Base-by-base conservation (phyloP, 2,888 invertebrate species). In the Yponomeuta evonymella region DNA sequence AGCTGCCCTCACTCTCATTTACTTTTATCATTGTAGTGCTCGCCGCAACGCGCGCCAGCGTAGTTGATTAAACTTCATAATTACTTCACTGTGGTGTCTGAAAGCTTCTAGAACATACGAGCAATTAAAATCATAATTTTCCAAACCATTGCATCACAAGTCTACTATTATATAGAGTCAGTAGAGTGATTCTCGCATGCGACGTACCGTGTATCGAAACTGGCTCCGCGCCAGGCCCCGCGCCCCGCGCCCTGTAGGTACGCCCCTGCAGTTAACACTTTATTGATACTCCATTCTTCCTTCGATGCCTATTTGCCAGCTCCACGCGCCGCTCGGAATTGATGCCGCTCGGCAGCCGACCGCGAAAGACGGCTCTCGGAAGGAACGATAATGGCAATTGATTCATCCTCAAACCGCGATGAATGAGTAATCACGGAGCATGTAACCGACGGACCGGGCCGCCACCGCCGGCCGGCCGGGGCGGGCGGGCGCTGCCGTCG, bases 231-330 rank as follows among this genome's bases (percentile, higher is more conserved):
- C 65, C 33, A 30, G 33, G 29, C 65, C 65, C 65, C 29, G 29
- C 65, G 29, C 65, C 65, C 65, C 29, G 29, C 65, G 30, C 29
- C 65, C 33, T n/a, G 65, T 12, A 15, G 51, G 51, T 58, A 9
- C 51, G 51, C 51, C 51, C 51, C 51, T 15, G 51, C 51, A 58
- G 51, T 58, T 58, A 58, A 58, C 51, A 58, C 51, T 58, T 58
- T 58, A 58, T 58, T 58, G 51, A 58, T 58, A 58, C 51, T 58
- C 51, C 51, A 58, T 58, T 58, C 51, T 58, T 58, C 51, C 15
- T 58, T 15, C 51, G 12, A 15, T 15, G 51, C 51, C 51, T 12
- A 58, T 12, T 58, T 58, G 51, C 51, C 51, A 58, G 15, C 51
- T 58, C 51, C 51, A 15, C 51, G 51, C 51, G 51, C 51, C 15